Conservation (phyloP, 2,797 vertebrate genomes). For the Pseudotriccus pelzelni region DNA sequence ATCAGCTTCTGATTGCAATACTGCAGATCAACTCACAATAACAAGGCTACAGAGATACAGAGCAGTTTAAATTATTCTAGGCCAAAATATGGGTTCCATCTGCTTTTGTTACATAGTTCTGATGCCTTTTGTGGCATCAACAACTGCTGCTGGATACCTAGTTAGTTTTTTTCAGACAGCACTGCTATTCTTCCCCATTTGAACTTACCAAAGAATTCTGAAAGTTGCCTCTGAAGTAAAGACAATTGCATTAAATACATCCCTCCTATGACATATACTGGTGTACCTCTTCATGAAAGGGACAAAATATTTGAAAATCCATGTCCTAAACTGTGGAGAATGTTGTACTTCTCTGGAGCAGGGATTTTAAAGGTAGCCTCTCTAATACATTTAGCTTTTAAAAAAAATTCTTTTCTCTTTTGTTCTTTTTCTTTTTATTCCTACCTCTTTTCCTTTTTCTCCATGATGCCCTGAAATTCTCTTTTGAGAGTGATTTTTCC, state of each 20-base stretch:
- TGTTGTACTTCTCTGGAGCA: neutral
- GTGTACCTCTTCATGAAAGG: neutral
- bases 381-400: neutral
- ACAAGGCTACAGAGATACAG: neutral
- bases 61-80: neutral
- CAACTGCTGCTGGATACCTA: neutral
- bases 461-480: neutral
- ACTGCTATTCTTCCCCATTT: neutral
- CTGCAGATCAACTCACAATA: neutral
- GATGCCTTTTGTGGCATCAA: neutral
- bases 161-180: neutral
- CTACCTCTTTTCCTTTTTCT: neutral
- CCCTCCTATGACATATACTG: neutral
- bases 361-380: neutral
- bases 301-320: neutral
- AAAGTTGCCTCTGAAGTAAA: neutral
- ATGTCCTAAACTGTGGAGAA: neutral
- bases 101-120: neutral
- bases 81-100: neutral
- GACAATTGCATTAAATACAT: neutral
- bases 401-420: neutral
- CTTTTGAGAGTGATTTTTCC: neutral
- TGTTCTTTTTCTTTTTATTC: neutral
- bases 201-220: neutral
- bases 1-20: neutral